Percentiles rank a stretch among this genome's conserved stretches.
These are phyloP conservation scores for Solenodon paradoxus DNA, from an alignment of 2,113 vertebrate genomes.

Conservation along the genomic window DNA sequence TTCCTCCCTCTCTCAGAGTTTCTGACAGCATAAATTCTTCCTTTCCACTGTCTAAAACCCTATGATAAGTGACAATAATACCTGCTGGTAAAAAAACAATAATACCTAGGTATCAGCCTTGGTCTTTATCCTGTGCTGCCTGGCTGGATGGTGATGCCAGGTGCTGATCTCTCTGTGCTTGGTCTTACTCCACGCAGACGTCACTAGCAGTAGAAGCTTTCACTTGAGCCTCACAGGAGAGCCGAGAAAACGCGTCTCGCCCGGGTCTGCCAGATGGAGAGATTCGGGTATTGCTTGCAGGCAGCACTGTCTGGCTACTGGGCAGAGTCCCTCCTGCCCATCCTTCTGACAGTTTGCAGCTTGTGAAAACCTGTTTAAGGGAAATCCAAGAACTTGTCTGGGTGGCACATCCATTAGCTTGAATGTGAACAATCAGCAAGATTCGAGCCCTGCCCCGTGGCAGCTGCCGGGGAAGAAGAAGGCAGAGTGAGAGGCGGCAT, in stretches of 20 bases:
- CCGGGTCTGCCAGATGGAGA: not conserved
- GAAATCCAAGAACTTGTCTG: conserved; percentile 26
- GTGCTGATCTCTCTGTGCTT: not conserved
- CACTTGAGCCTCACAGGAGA: not conserved
- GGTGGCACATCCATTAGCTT: conserved; percentile 3
- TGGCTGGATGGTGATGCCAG: no score
- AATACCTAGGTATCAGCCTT: no score
- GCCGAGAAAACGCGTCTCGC: not conserved
- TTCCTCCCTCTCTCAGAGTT: not conserved
- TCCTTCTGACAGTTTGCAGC: conserved; percentile 15
- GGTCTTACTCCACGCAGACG: not conserved
- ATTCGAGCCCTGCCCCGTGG: not conserved
- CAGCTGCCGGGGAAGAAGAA: not conserved
- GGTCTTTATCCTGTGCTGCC: no score
- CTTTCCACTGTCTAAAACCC: not conserved
- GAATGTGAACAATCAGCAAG: conserved; percentile 27
- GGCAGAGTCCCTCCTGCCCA: conserved; percentile 29
- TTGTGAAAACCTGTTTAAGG: conserved; percentile 57
- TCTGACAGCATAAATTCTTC: not conserved
- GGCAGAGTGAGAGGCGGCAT: not conserved
- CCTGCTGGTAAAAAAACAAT: not conserved
- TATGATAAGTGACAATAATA: not conserved
- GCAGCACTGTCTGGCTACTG: not conserved
- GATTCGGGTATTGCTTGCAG: not conserved
- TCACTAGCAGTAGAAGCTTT: not conserved